Percentiles rank a stretch among this genome's conserved stretches.
These are phyloP conservation scores for Cotesia chilonis DNA, from an alignment of 1,140 invertebrate genomes.

Conservation along the genomic window DNA sequence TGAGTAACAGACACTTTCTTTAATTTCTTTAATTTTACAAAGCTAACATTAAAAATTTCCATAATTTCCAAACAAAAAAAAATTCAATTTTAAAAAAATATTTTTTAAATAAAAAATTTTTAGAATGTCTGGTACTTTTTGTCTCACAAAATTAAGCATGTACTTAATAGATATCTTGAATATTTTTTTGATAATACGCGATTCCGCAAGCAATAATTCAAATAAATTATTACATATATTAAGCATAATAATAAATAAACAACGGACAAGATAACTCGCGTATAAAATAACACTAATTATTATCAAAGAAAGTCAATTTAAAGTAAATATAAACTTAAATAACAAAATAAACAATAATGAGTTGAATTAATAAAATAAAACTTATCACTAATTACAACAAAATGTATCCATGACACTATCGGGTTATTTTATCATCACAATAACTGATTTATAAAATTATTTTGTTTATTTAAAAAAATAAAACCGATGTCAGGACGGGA, in stretches of 20 bases:
- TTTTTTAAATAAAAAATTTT: too few relatives aligned
- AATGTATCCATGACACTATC: constrained; percentile 10
- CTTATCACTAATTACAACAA: background rate
- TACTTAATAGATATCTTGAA: background rate
- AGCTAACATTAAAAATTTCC: too few relatives aligned
- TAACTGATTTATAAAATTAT: background rate
- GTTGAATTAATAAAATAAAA: constrained; percentile 2
- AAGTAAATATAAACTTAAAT: background rate
- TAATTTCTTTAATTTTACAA: too few relatives aligned
- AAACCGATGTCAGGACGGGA: background rate
- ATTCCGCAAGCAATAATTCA: constrained; percentile 16
- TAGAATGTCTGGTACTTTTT: too few relatives aligned
- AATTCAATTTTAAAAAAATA: too few relatives aligned
- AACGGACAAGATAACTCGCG: background rate
- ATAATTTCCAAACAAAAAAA: too few relatives aligned
- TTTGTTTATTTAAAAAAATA: background rate
- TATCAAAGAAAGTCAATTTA: background rate
- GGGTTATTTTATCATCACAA: background rate
- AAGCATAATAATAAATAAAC: background rate
- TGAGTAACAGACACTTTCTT: too few relatives aligned
- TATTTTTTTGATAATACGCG: background rate
- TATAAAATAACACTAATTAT: background rate
- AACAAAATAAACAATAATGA: background rate
- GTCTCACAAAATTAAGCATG: too few relatives aligned
- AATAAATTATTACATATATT: background rate